Base-by-base conservation (phyloP, 2,888 invertebrate genomes). In the Watsonalla cultraria region DNA sequence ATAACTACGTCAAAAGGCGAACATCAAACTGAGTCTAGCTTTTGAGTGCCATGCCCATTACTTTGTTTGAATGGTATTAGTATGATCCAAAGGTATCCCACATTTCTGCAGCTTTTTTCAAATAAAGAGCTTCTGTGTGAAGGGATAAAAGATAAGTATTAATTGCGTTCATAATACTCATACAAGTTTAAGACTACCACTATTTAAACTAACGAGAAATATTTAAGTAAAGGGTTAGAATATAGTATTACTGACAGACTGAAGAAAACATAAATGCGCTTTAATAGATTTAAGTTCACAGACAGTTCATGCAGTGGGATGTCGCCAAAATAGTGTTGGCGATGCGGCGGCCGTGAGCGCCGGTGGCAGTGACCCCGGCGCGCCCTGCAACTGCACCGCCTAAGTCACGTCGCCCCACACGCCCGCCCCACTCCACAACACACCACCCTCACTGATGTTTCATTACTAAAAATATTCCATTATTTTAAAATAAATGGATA, bases 301-400 rank as follows among this genome's bases (percentile, higher is more conserved):
- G 57, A 58, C 62, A 59, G 74, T 77, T 82, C 79, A 79, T 76
- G 24, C 24, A 77, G 78, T 76, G 77, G 74, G 78, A 72, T 73
- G 80, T 82, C 76, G 79, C 82, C 82, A 80, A 87, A 87, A 86
- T 82, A 84, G 75, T 82, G 66, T 72, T 42, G 64, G 63, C 68
- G 76, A 71, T 61, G 50, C 47, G 45, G 51, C 58, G 53, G 55
- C 64, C 71, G 89, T 83, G 83, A 84, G 84, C 81, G 64, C 54
- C 86, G 86, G 86, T 92, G 92, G 92, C 92, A 92, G 92, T 92
- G 92, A 92, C 92, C 92, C 86, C 91, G 86, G 86, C 88, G 90
- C 91, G 86, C 90, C 90, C 90, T 79, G 84, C 82, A 84, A 87
- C 88, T 91, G 91, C 90, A 88, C 86, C 77, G 72, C 70, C 34